Conservation (phyloP, 2,113 vertebrate species). For the Cyanistes caeruleus region DNA sequence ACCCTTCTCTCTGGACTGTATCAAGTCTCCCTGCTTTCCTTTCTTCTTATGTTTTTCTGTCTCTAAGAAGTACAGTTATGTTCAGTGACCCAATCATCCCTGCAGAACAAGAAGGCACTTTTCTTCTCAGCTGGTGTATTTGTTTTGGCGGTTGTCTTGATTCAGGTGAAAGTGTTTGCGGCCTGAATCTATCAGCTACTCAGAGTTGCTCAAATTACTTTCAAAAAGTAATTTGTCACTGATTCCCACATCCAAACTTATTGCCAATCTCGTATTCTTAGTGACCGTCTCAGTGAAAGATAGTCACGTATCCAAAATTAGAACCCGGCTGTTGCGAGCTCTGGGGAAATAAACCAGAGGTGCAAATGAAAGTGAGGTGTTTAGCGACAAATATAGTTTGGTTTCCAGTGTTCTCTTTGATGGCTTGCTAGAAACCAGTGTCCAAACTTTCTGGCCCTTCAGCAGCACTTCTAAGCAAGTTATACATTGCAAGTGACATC, state of each 20-base stretch:
- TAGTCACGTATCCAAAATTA: conserved; percentile 53
- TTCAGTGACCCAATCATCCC: background rate
- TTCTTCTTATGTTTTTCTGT: background rate
- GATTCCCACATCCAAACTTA: conserved; percentile 56
- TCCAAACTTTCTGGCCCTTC: background rate
- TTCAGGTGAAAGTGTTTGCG: conserved; percentile 1
- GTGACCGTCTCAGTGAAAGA: background rate
- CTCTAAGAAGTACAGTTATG: background rate
- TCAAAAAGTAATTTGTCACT: conserved; percentile 58
- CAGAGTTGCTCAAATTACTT: conserved; percentile 50
- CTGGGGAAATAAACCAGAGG: conserved; percentile 57
- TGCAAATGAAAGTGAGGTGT: conserved; percentile 46
- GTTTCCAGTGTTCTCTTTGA: background rate
- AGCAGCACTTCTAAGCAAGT: background rate
- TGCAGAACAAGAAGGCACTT: background rate
- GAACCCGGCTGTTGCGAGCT: background rate
- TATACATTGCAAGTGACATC: background rate
- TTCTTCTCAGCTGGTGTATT: background rate
- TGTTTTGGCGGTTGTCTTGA: conserved; percentile 26
- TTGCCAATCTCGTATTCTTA: conserved; percentile 8
- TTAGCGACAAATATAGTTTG: background rate
- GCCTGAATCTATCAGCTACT: conserved; percentile 30
- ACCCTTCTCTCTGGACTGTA: background rate
- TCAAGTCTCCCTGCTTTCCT: background rate
- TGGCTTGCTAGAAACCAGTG: background rate